Conservation (phyloP, 2,888 invertebrate genomes). For the Drosophila robusta region DNA sequence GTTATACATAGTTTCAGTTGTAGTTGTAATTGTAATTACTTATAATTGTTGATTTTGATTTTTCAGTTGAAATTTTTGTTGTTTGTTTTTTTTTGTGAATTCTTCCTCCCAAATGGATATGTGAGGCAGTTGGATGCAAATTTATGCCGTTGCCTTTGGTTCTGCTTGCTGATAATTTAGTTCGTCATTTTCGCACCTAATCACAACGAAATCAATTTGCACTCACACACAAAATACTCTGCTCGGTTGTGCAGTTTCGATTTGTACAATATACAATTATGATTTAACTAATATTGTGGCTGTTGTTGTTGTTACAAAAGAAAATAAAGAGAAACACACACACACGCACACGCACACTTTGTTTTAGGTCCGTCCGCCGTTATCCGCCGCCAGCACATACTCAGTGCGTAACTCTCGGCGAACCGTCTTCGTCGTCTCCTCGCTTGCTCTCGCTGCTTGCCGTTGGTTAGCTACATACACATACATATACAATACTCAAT, state of each 20-base stretch:
- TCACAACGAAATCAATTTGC: constrained; percentile 39
- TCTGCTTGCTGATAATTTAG: constrained; percentile 35
- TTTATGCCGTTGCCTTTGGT: constrained; percentile 26
- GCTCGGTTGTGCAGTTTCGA: constrained; percentile 32
- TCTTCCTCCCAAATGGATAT: constrained; percentile 31
- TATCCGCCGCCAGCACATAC: constrained; percentile 62
- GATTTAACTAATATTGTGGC: constrained; percentile 56
- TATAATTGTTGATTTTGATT: constrained; percentile 49
- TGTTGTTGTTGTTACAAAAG: constrained; percentile 55
- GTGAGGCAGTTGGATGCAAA: constrained; percentile 42
- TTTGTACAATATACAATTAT: constrained; percentile 40
- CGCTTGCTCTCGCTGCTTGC: constrained; percentile 46
- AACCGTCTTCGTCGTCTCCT: constrained; percentile 55
- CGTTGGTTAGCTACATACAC: constrained; percentile 24
- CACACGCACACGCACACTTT: constrained; percentile 53
- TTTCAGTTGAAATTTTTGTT: constrained; percentile 18
- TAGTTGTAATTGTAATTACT: constrained; percentile 47
- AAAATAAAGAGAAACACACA: constrained; percentile 58
- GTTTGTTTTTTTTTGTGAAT: neutral
- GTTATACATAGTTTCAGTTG: constrained; percentile 47
- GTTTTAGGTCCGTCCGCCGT: constrained; percentile 56
- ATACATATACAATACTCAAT: neutral
- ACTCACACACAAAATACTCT: constrained; percentile 45
- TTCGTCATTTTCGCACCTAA: constrained; percentile 48
- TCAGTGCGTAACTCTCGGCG: constrained; percentile 59